Evolutionary conservation across 2,113 vertebrate species (phyloP).

Genomic region (Kryptolebias marmoratus): DNA sequence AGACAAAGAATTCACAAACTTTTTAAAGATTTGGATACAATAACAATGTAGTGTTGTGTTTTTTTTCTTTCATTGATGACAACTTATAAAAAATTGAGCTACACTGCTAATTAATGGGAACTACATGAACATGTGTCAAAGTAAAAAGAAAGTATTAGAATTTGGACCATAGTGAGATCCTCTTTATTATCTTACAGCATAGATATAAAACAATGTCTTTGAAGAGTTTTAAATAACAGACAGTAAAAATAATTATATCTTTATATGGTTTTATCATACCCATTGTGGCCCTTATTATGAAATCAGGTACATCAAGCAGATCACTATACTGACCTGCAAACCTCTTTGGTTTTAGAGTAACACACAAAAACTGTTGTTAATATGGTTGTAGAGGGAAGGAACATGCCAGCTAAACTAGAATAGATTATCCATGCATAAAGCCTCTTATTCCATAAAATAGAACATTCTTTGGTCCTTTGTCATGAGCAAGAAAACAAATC

Average conservation of each 20-base stretch:
- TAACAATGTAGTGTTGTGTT: too few species aligned
- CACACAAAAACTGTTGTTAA: slow-evolving; percentile 11
- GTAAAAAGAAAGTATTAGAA: neutral
- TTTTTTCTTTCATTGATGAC: neutral
- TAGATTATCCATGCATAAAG: neutral
- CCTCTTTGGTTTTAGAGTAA: slow-evolving; percentile 5
- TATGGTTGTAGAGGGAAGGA: neutral
- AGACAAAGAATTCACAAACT: too few species aligned
- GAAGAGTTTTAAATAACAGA: slow-evolving; percentile 8
- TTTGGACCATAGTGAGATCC: neutral
- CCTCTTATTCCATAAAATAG: slow-evolving; percentile 8
- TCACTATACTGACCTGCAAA: neutral
- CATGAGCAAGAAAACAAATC: slow-evolving; percentile 25
- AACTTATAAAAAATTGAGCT: neutral
- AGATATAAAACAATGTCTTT: slow-evolving; percentile 5
- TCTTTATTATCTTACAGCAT: slow-evolving; percentile 10
- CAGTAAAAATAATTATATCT: neutral
- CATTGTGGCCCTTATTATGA: neutral
- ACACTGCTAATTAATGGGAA: neutral
- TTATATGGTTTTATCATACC: neutral
- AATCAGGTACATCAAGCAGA: neutral
- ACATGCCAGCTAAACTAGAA: neutral
- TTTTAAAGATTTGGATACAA: too few species aligned
- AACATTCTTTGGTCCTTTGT: slow-evolving; percentile 67
- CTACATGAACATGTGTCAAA: slow-evolving; percentile 1